phyloP scores from a whole-genome alignment of 1,140 invertebrate genomes.

The Archegozetes longisetosus region DNA sequence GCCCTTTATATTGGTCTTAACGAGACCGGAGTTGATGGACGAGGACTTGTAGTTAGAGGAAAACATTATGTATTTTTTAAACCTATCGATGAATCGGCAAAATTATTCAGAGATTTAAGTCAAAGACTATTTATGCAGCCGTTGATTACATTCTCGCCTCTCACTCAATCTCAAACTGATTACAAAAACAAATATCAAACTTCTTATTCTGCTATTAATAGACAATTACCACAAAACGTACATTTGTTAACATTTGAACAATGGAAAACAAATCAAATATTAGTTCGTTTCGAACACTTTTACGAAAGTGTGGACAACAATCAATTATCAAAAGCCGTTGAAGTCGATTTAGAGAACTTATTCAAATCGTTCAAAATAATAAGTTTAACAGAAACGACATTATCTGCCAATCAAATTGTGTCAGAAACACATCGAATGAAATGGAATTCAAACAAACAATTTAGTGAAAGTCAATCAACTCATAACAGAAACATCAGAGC shows the following conservation, averaged over 20 bases:
- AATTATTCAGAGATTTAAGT: conserved; percentile 30
- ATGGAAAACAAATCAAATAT: conserved; percentile 45
- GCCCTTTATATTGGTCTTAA: conserved; percentile 89
- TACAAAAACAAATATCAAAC: not conserved
- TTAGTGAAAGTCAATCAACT: not conserved
- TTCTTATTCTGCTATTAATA: conserved; percentile 31
- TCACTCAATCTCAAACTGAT: conserved; percentile 1
- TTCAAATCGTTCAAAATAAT: conserved; percentile 40
- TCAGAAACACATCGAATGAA: not conserved
- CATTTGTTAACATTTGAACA: conserved; percentile 72
- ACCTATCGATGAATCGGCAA: conserved; percentile 26
- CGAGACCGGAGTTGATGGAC: conserved; percentile 48
- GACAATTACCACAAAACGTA: conserved; percentile 51
- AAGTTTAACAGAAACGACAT: conserved; percentile 42
- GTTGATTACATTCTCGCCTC: conserved; percentile 28
- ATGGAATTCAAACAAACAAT: not conserved
- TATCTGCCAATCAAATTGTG: conserved; percentile 37
- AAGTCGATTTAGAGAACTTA: conserved; percentile 32
- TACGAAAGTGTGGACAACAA: conserved; percentile 52
- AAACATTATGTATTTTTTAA: conserved; percentile 34
- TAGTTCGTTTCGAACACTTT: conserved; percentile 74
- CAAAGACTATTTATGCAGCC: conserved; percentile 33
- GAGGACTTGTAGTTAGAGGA: conserved; percentile 64
- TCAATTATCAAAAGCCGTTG: conserved; percentile 36
- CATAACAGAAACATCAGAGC: not conserved